Evolutionary conservation across 2,113 vertebrate genomes (phyloP).

Genomic region (Oenanthe melanoleuca): DNA sequence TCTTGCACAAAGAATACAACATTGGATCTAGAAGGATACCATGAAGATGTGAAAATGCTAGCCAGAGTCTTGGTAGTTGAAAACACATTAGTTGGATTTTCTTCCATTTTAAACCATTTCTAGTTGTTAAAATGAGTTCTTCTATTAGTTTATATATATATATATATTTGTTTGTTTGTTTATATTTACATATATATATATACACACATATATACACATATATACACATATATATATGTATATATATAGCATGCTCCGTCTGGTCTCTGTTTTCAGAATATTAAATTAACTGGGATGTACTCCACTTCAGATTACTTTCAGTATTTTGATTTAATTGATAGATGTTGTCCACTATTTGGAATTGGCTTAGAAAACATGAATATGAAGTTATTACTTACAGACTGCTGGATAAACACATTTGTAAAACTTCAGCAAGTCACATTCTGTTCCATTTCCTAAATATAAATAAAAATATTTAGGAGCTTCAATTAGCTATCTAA

Average conservation of each 20-base stretch:
- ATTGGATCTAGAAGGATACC: background rate
- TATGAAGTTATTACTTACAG: slow-evolving; percentile 69
- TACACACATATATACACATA: too few species aligned
- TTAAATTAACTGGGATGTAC: background rate
- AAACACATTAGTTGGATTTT: background rate
- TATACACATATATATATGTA: too few species aligned
- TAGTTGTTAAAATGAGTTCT: background rate
- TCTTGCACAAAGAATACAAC: background rate
- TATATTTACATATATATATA: too few species aligned
- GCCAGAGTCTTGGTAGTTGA: background rate
- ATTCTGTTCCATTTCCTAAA: slow-evolving; percentile 77
- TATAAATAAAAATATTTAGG: background rate
- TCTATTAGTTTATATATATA: too few species aligned
- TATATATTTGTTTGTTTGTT: too few species aligned
- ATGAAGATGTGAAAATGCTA: background rate
- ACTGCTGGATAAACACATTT: slow-evolving; percentile 75
- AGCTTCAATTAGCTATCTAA: background rate
- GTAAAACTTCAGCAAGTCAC: slow-evolving; percentile 73
- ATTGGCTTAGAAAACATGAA: background rate
- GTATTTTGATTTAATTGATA: background rate
- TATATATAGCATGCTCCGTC: background rate
- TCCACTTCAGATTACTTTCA: background rate
- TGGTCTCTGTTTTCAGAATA: background rate
- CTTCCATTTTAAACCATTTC: background rate
- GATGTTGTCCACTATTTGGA: background rate